Base-by-base conservation (phyloP, 2,113 vertebrate species). In the Anoplopoma fimbria region DNA sequence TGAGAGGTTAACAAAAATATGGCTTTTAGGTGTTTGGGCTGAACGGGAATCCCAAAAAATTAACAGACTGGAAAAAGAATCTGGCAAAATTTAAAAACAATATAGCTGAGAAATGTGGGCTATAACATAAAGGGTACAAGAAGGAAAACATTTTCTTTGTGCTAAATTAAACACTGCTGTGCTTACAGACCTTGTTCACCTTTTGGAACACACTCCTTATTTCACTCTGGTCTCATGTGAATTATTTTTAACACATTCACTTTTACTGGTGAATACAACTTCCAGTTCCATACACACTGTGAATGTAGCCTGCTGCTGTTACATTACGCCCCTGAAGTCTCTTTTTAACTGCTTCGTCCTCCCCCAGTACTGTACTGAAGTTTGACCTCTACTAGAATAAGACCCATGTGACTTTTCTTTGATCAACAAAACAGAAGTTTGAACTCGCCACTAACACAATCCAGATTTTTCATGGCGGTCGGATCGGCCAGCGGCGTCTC, bases 381-480 rank as follows among this genome's bases (percentile, higher is more conserved):
- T 80, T 72, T 85, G 69, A 81, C 84, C 61, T 64, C 36, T 23
- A 6, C n/a, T 42, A 10, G 53, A 67, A 27, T 25, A 73, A 70
- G 73, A 87, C 75, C 81, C 4, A 81, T 61, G 42, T 65, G 36
- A 69, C 55, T 79, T 77, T 81, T 68, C 77, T 83, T 90, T 79
- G 73, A 82, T 85, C 71, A 77, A 33, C 61, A 42, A 61, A 76
- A 67, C 57, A 15, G n/a, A 79, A 57, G 17, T 68, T 73, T 31
- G 23, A 86, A 65, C 47, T 65, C 72, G 21, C 80, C 81, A 29
- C 80, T 79, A 88, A 91, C 64, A 19, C n/a, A 47, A 42, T 90
- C 83, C 88, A 93, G 88, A 89, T 90, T 89, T 80, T 40, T 77
- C 75, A 31, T 15, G 2, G 75, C 0, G 73, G 80, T 88, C 75